Conservation (phyloP, 2,888 invertebrate genomes). For the Troides oblongomaculatus region DNA sequence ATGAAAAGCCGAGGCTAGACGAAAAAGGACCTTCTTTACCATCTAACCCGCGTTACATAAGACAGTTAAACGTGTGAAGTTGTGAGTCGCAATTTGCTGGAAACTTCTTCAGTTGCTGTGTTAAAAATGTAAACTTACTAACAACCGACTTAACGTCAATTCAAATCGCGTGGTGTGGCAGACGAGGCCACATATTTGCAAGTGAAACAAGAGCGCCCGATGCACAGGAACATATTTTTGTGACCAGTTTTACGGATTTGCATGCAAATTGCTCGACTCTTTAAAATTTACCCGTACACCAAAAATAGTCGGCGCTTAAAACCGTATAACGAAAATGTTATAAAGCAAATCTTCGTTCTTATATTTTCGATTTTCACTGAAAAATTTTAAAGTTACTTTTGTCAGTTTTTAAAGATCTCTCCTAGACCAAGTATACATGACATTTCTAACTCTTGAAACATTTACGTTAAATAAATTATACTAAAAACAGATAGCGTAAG, state of each 20-base stretch:
- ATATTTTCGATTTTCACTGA: background rate
- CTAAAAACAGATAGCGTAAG: too few species aligned
- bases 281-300: background rate
- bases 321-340: background rate
- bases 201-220: slow-evolving; percentile 16
- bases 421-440: too few species aligned
- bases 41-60: background rate
- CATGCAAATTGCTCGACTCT: slow-evolving; percentile 16
- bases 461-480: too few species aligned
- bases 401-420: too few species aligned
- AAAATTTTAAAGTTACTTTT: too few species aligned
- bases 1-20: background rate
- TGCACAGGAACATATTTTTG: slow-evolving; percentile 17
- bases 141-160: background rate
- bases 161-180: background rate
- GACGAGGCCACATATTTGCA: slow-evolving; percentile 18
- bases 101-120: background rate
- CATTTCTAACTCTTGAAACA: too few species aligned
- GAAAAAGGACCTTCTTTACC: background rate
- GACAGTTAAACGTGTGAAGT: background rate
- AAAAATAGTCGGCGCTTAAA: background rate
- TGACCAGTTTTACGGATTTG: slow-evolving; percentile 23
- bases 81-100: slow-evolving; percentile 8
- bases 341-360: background rate
- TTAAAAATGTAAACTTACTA: slow-evolving; percentile 1